Evolutionary conservation across 2,888 invertebrate genomes (phyloP).

Genomic region (Drosophila meridionalis): DNA sequence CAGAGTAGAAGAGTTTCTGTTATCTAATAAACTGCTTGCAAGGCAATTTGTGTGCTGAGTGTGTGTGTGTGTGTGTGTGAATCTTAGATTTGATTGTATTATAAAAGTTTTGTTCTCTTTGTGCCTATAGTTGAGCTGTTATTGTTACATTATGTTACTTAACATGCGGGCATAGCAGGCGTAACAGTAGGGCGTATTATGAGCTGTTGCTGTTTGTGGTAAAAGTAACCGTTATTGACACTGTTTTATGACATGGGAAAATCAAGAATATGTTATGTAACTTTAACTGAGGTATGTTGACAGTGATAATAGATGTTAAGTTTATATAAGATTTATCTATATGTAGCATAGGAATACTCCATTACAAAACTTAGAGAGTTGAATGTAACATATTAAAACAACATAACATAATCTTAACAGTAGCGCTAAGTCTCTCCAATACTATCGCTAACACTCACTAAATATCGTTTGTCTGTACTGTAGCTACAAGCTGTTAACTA

Average conservation of each 20-base stretch:
- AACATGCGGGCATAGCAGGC: not conserved
- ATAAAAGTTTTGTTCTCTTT: slow-evolving; percentile 21
- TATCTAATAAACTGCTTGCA: slow-evolving; percentile 59
- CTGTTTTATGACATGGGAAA: not conserved
- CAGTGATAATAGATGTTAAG: no score
- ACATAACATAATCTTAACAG: no score
- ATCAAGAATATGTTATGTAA: not conserved
- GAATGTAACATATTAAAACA: no score
- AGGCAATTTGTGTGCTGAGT: slow-evolving; percentile 16
- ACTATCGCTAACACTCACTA: no score
- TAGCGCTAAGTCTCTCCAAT: no score
- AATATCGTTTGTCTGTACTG: no score
- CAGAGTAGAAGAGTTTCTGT: slow-evolving; percentile 45
- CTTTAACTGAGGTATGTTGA: no score
- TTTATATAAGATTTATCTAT: no score
- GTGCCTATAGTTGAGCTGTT: not conserved
- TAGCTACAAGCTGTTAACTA: no score
- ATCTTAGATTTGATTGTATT: slow-evolving; percentile 27
- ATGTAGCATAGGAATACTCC: no score
- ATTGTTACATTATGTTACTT: slow-evolving; percentile 7
- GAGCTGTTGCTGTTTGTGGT: not conserved
- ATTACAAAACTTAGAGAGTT: no score
- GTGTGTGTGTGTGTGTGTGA: not conserved
- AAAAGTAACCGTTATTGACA: not conserved
- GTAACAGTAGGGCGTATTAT: not conserved